phyloP scores from a whole-genome alignment of 2,797 vertebrate species.

The Nothura maculosa region DNA sequence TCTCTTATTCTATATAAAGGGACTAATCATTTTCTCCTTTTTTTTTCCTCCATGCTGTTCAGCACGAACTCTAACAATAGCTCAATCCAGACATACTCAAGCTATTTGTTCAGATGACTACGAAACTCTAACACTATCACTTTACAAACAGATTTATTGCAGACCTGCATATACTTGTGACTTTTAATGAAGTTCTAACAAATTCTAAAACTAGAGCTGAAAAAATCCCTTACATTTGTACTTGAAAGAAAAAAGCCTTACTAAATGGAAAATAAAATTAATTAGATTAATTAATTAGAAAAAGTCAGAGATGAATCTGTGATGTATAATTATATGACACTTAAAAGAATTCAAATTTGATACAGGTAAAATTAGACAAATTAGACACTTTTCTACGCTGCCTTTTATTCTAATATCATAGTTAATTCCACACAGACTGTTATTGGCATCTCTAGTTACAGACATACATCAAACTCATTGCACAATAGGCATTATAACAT shows the following conservation, averaged over 20 bases:
- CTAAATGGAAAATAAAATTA: not conserved
- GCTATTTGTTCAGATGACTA: not conserved
- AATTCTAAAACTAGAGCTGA: not conserved
- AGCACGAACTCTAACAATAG: accelerated
- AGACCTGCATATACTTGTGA: not conserved
- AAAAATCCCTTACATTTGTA: not conserved
- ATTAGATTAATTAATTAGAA: not conserved
- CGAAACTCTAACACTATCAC: not conserved
- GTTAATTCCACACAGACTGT: not conserved
- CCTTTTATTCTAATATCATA: not conserved
- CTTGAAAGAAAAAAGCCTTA: not conserved
- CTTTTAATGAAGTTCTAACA: not conserved
- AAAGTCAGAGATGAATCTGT: not conserved
- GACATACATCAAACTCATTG: not conserved
- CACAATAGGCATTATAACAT: not conserved
- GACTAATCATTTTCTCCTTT: not conserved
- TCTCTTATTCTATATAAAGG: not conserved
- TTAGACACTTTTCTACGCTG: not conserved
- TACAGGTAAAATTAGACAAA: not conserved
- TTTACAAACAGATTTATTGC: not conserved
- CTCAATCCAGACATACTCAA: not conserved
- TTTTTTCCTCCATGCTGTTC: not conserved
- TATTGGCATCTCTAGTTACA: not conserved
- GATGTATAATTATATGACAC: not conserved
- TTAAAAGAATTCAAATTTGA: not conserved